phyloP scores from a whole-genome alignment of 2,888 invertebrate species.

The Dolichomitus sp. region DNA sequence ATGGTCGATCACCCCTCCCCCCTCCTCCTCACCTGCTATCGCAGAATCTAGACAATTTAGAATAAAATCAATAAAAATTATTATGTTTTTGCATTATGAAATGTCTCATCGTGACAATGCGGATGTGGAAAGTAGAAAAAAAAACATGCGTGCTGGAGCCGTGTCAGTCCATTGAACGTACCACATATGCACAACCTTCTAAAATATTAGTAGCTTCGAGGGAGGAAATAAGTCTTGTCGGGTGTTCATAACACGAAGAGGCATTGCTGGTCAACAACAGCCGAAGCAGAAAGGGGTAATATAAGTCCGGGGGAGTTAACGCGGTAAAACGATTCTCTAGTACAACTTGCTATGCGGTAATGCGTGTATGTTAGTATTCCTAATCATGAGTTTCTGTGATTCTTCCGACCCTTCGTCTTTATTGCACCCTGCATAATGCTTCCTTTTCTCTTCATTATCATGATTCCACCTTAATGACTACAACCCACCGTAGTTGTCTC shows the following conservation, averaged over 20 bases:
- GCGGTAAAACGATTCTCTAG: constrained; percentile 5
- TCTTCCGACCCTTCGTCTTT: neutral
- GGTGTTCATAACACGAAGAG: constrained; percentile 37
- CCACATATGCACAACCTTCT: constrained; percentile 26
- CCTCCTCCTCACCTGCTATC: too few species aligned
- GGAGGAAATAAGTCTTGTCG: constrained; percentile 29
- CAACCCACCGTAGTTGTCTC: neutral
- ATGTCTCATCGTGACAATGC: neutral
- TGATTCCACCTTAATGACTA: constrained; percentile 5
- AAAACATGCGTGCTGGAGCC: constrained; percentile 45
- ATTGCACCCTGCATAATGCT: neutral
- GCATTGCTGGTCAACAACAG: constrained; percentile 36
- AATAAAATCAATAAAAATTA: too few species aligned
- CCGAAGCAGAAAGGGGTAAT: constrained; percentile 6
- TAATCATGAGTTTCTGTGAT: constrained; percentile 12
- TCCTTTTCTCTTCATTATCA: neutral
- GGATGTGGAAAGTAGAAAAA: neutral
- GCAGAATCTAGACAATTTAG: too few species aligned
- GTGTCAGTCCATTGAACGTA: constrained; percentile 22
- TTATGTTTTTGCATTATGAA: neutral
- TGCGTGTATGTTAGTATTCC: constrained; percentile 4
- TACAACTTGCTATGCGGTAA: neutral
- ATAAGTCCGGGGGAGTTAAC: constrained; percentile 4
- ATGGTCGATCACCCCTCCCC: too few species aligned
- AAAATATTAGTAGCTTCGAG: constrained; percentile 54